phyloP scores from a whole-genome alignment of 2,797 vertebrate genomes.

The Columba guinea region DNA sequence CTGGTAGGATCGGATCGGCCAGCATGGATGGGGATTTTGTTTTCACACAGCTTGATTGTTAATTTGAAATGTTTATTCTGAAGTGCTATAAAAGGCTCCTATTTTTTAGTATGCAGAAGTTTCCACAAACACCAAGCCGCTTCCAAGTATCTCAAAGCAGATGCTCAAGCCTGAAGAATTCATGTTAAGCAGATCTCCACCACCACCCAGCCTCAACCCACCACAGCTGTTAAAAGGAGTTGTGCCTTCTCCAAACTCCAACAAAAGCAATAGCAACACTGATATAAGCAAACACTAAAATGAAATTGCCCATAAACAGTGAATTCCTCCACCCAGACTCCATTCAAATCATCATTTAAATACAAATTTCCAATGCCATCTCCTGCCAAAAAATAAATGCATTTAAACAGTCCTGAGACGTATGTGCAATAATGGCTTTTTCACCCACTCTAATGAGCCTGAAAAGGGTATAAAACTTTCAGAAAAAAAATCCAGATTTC shows the following conservation, averaged over 20 bases:
- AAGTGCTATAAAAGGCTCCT: not conserved
- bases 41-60: not conserved
- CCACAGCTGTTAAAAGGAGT: not conserved
- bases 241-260: not conserved
- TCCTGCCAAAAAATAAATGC: conserved; percentile 16
- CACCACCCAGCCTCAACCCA: not conserved
- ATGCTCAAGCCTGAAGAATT: not conserved
- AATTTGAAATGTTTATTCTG: not conserved
- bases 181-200: not conserved
- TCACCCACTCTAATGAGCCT: not conserved
- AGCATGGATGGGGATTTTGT: fast-evolving
- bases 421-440: not conserved
- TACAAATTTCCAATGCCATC: not conserved
- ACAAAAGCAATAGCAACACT: not conserved
- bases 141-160: not conserved
- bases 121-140: not conserved
- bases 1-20: not conserved
- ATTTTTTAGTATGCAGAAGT: not conserved
- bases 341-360: conserved; percentile 17
- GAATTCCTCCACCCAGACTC: conserved; percentile 20
- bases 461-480: not conserved
- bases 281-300: not conserved
- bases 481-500: not conserved
- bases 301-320: conserved; percentile 11
- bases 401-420: not conserved